Evolutionary conservation across 2,113 vertebrate genomes (phyloP), one percentile per base, ranked within the genome.

Genomic region (Pyrgilauda ruficollis): DNA sequence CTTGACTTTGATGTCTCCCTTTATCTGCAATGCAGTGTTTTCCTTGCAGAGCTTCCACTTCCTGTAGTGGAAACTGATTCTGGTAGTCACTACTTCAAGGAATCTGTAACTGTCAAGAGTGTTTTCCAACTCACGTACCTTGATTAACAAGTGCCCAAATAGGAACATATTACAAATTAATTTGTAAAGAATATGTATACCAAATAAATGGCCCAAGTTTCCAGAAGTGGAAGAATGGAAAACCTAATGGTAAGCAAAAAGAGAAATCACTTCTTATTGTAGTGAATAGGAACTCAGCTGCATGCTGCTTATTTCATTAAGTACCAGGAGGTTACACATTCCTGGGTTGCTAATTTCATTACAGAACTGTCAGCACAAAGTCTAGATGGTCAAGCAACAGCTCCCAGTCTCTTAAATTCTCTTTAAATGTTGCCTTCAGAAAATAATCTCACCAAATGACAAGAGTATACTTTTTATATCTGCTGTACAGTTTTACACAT

Each of bases 11-110:
- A 39, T 47, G 17, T 77, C 47, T 83, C 43, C 46, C 56, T 84
- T 77, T 44, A 78, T 55, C 93, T 93, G 89, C 86, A 92, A 47
- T 89, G 93, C 84, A 94, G 85, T 17, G 9, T 74, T 94, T 80
- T 80, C 19, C 72, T 75, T 56, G 52, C 70, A 75, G 41, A 88
- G 73, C 56, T 86, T 63, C 72, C 55, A 33, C 68, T 77, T 86
- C 79, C 73, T 75, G 31, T 59, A 28, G 61, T 23, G 75, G 82
- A 53, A 93, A 52, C 27, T 7, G 33, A 59, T 75, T 80, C 64
- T 68, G 61, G 52, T 55, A 47, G 47, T n/a, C 41, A 53, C 52
- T 46, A 35, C 55, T 74, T 46, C 0, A 8, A 84, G 61, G 80
- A 92, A 74, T 35, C 68, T 47, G 7, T 49, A 83, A 58, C 66